Base-by-base conservation (phyloP, 2,888 invertebrate genomes). In the Miltochrista miniata region DNA sequence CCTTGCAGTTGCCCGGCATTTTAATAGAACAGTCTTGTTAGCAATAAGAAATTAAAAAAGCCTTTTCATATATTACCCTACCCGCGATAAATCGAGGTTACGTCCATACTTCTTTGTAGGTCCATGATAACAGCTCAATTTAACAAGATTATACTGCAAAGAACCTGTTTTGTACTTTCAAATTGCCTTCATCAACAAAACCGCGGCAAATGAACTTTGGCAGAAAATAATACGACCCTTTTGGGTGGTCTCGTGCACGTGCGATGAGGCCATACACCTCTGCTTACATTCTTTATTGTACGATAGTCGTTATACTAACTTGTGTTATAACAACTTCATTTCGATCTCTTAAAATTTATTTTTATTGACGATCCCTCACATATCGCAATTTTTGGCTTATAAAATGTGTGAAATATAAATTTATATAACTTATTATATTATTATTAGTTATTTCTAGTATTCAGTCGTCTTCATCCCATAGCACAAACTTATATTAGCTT, bases 201-300 rank as follows among this genome's bases (percentile, higher is more conserved):
- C 18, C 18, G 18, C 18, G 18, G 47, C 40, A 48, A 41, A 48
- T 41, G 30, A 41, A 41, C 40, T 30, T 35, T 29, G 14, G 15
- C 29, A 42, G 42, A 36, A 15, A 18, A 15, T 35, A 47, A 41
- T 43, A 43, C 24, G 35, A 13, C 24, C 60, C 40, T 51, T 70
- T 71, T 76, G 77, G 79, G 79, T 77, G 76, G 76, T 76, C 77
- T 51, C 60, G 62, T 60, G 64, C 48, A 54, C 63, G 56, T 61
- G 62, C 64, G 61, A 53, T 43, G 42, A 24, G 59, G 71, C 73
- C 74, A 70, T 74, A 77, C 77, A 74, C 76, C 74, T 74, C 59
- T 55, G 52, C 64, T 64, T 65, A 74, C 68, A 72, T 74, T 72
- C 3, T 24, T 4, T 24, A n/a, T n/a, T n/a, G n/a, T 74, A 63